These are phyloP conservation scores for Imbricaverruca yamaguchii DNA, from an alignment of 2,888 invertebrate genomes.

Conservation along the genomic window DNA sequence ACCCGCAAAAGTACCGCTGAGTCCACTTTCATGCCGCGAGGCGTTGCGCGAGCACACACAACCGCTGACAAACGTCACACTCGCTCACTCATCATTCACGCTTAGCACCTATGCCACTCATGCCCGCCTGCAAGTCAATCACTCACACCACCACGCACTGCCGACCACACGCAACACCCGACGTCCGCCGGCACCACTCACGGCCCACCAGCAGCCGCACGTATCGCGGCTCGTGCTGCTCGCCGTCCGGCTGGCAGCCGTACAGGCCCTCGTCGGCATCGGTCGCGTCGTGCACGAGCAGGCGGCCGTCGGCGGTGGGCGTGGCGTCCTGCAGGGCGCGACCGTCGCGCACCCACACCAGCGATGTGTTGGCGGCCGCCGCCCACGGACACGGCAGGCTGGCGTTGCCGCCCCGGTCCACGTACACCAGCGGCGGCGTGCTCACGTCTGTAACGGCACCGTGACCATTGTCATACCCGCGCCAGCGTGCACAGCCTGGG, in stretches of 20 bases:
- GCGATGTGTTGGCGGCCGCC: background rate
- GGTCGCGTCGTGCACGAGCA: background rate
- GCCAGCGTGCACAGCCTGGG: too few relatives aligned
- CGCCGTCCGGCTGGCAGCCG: background rate
- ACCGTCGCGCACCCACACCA: conserved; percentile 2
- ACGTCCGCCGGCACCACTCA: background rate
- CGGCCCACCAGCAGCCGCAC: background rate
- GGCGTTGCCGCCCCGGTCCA: background rate
- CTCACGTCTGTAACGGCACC: background rate
- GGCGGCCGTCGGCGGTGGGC: background rate
- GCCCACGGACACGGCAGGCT: background rate
- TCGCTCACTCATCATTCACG: too few relatives aligned
- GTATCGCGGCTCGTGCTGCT: background rate
- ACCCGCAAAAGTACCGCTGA: too few relatives aligned
- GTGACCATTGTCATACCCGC: too few relatives aligned
- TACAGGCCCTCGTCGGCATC: conserved; percentile 1
- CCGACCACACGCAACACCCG: background rate
- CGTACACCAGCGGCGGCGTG: background rate
- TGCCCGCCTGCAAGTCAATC: too few relatives aligned
- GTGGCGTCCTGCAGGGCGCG: background rate
- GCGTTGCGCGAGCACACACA: too few relatives aligned
- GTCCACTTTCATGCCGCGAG: too few relatives aligned
- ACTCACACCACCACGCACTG: too few relatives aligned
- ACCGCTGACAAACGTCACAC: too few relatives aligned
- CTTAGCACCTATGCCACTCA: too few relatives aligned